Percentiles rank a stretch among this genome's conserved stretches.
phyloP scores from a whole-genome alignment of 2,113 vertebrate genomes.

The Probosciger aterrimus region DNA sequence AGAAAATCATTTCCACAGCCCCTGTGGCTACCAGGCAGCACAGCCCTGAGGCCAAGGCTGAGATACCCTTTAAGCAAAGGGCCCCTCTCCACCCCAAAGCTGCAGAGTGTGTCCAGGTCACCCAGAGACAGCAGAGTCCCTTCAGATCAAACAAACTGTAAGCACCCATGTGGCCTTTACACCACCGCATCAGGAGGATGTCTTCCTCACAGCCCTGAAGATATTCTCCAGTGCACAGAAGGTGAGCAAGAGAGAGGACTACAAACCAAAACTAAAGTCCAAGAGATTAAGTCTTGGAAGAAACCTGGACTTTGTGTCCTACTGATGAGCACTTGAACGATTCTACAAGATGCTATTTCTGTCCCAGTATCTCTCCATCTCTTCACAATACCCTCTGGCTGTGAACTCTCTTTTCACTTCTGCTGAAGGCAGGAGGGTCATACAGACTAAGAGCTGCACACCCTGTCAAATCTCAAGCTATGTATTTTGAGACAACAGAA shows the following conservation, averaged over 20 bases:
- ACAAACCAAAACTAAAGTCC: neutral
- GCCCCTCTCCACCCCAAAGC: neutral
- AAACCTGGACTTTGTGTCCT: neutral
- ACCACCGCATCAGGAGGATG: accelerated
- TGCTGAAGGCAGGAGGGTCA: neutral
- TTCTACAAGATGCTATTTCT: neutral
- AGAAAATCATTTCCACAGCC: neutral
- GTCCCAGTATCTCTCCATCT: neutral
- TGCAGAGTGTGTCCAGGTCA: accelerated
- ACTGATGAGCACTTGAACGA: neutral
- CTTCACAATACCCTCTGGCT: neutral
- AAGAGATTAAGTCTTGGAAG: neutral
- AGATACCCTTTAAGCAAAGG: neutral
- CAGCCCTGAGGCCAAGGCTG: neutral
- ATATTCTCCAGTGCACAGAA: neutral
- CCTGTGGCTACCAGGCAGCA: neutral
- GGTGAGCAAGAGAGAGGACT: neutral
- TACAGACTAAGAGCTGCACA: neutral
- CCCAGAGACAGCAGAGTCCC: neutral
- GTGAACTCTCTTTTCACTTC: neutral
- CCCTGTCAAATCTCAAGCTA: neutral
- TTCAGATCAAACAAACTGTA: neutral
- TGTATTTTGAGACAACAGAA: neutral
- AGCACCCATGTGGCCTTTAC: accelerated
- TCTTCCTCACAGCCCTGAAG: neutral